A percentile compares a stretch with the other conserved stretches of the same genome.
Conservation (phyloP, 2,888 invertebrate species). For the Callosobruchus maculatus region DNA sequence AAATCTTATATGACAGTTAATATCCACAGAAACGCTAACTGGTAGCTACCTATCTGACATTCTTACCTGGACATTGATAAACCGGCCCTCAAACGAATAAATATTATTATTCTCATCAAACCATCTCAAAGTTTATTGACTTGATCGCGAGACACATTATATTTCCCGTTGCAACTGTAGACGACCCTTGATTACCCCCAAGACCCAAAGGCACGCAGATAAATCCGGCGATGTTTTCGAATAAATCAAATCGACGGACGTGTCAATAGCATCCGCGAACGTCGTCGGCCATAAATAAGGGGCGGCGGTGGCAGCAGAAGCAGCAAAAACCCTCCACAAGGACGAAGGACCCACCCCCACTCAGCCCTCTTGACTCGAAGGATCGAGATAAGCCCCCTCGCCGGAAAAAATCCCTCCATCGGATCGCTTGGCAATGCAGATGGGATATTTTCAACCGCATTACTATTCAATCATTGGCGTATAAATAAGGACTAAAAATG, state of each 20-base stretch:
- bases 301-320: slow-evolving; percentile 11
- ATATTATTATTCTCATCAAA: too few relatives aligned
- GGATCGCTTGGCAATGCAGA: slow-evolving; percentile 25
- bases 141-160: too few relatives aligned
- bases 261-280: slow-evolving; percentile 46
- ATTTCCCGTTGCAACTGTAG: too few relatives aligned
- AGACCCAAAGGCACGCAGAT: background rate
- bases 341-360: slow-evolving; percentile 22
- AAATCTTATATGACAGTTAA: too few relatives aligned
- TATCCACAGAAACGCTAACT: too few relatives aligned
- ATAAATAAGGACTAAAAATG: background rate
- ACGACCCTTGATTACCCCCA: background rate
- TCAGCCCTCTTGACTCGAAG: background rate
- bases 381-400: background rate
- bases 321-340: slow-evolving; percentile 26
- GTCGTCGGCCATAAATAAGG: slow-evolving; percentile 43
- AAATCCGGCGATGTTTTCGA: background rate
- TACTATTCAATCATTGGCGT: background rate
- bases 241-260: slow-evolving; percentile 34
- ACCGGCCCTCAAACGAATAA: too few relatives aligned
- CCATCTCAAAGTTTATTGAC: too few relatives aligned
- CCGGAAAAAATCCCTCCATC: slow-evolving; percentile 12
- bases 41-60: too few relatives aligned
- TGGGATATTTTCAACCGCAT: slow-evolving; percentile 19
- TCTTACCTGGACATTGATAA: too few relatives aligned